Evolutionary conservation across 2,797 vertebrate genomes (phyloP).

Genomic region (Epinephelus coioides): DNA sequence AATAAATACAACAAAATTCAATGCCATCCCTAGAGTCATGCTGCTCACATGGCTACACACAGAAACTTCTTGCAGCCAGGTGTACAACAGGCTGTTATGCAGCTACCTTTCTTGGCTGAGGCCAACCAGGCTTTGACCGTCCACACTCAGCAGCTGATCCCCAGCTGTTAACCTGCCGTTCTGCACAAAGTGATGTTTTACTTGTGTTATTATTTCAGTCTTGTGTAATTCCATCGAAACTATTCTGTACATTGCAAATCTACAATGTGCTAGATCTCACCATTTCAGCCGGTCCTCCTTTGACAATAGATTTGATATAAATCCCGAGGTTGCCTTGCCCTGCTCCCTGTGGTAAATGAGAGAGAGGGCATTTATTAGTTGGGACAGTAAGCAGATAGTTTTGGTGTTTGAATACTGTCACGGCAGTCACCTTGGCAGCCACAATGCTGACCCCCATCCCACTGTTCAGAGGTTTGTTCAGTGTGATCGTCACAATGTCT

Average conservation of each 20-base stretch:
- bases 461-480: slow-evolving; percentile 91
- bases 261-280: slow-evolving; percentile 81
- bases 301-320: slow-evolving; percentile 95
- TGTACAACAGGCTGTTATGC: not conserved
- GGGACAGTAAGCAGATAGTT: slow-evolving; percentile 3
- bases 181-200: slow-evolving; percentile 69
- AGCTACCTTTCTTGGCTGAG: slow-evolving; percentile 94
- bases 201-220: not conserved
- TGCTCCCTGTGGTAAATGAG: slow-evolving; percentile 85
- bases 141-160: slow-evolving; percentile 94
- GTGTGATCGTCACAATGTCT: slow-evolving; percentile 88
- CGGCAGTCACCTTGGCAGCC: slow-evolving; percentile 91
- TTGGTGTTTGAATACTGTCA: slow-evolving; percentile 9
- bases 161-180: slow-evolving; percentile 91
- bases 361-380: slow-evolving; percentile 4
- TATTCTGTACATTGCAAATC: not conserved
- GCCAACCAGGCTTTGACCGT: slow-evolving; percentile 92
- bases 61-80: not conserved
- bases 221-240: not conserved
- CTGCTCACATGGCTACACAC: no score
- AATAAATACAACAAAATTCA: no score
- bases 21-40: no score
- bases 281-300: slow-evolving; percentile 92
- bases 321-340: slow-evolving; percentile 94
- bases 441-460: slow-evolving; percentile 96